These are phyloP conservation scores for Ypsolopha sequella DNA, from an alignment of 2,888 invertebrate genomes.

Conservation along the genomic window DNA sequence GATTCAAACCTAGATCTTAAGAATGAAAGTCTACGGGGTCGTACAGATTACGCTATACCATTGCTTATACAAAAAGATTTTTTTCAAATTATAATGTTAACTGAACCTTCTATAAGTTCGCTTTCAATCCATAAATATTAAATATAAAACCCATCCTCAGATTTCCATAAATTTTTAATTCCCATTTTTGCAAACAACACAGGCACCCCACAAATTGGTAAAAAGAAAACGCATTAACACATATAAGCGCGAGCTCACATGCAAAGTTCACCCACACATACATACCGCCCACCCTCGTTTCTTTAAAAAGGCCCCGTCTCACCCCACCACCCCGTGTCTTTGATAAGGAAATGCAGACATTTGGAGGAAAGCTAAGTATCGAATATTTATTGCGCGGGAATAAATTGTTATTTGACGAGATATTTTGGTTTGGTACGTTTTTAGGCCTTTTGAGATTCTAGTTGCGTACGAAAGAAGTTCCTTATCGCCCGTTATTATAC, in stretches of 20 bases:
- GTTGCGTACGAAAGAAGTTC: no score
- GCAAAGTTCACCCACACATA: slow-evolving; percentile 33
- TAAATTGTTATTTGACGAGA: no score
- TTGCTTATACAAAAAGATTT: no score
- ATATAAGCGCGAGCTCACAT: slow-evolving; percentile 65
- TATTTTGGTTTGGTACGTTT: no score
- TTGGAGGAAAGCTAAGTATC: slow-evolving; percentile 66
- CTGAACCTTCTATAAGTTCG: no score
- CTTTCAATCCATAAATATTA: no score
- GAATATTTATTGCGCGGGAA: slow-evolving; percentile 46
- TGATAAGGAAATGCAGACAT: slow-evolving; percentile 72
- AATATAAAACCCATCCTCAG: neutral
- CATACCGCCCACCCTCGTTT: slow-evolving; percentile 25
- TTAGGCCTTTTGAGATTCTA: no score
- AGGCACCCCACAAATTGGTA: slow-evolving; percentile 63
- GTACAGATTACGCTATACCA: no score
- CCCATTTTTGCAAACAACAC: slow-evolving; percentile 7
- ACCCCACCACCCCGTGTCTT: slow-evolving; percentile 41
- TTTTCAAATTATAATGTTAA: no score
- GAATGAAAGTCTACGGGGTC: no score
- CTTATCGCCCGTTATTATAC: no score
- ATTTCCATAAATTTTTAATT: slow-evolving; percentile 8
- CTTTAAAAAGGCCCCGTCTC: slow-evolving; percentile 42
- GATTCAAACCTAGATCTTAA: no score
- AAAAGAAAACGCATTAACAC: slow-evolving; percentile 72